These are phyloP conservation scores for Magallana ariakensis DNA, from an alignment of 1,140 invertebrate species.

Conservation along the genomic window DNA sequence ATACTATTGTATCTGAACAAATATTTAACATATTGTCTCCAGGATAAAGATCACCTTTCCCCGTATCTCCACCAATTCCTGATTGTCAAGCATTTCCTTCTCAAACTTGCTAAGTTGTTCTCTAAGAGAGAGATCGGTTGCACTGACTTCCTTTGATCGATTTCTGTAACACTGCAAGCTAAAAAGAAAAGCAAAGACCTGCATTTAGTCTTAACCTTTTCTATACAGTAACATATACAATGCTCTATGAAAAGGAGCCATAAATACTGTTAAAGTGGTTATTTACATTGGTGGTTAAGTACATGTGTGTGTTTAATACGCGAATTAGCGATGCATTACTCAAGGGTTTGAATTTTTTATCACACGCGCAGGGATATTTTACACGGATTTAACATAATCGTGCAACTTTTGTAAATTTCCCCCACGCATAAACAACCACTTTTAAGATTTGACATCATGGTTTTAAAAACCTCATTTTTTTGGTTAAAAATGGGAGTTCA, in stretches of 20 bases:
- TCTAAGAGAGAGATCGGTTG: constrained; percentile 37
- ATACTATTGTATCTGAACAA: not conserved
- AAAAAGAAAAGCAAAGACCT: not conserved
- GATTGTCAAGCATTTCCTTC: constrained; percentile 33
- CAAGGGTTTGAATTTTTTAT: not conserved
- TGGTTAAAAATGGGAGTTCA: too few species aligned
- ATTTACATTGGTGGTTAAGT: not conserved
- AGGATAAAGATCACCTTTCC: constrained; percentile 42
- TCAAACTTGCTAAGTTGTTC: constrained; percentile 23
- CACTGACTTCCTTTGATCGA: constrained; percentile 5
- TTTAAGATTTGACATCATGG: too few species aligned
- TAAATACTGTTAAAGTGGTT: not conserved
- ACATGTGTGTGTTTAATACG: not conserved
- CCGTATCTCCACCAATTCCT: constrained; percentile 42
- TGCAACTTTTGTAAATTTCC: not conserved
- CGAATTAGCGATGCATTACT: not conserved
- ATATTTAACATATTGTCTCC: constrained; percentile 1
- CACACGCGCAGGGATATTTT: too few species aligned
- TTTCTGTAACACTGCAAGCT: constrained; percentile 29
- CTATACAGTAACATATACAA: constrained; percentile 12
- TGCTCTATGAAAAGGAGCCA: not conserved
- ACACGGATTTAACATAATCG: too few species aligned
- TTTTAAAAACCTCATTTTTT: constrained; percentile 18
- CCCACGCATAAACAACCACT: too few species aligned
- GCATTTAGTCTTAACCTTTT: too few species aligned